A percentile compares a stretch with the other conserved stretches of the same genome.
Evolutionary conservation across 37 sponge, comb jelly and placozoan genomes (phyloP).

Genomic region (Oscarella lobularis): DNA sequence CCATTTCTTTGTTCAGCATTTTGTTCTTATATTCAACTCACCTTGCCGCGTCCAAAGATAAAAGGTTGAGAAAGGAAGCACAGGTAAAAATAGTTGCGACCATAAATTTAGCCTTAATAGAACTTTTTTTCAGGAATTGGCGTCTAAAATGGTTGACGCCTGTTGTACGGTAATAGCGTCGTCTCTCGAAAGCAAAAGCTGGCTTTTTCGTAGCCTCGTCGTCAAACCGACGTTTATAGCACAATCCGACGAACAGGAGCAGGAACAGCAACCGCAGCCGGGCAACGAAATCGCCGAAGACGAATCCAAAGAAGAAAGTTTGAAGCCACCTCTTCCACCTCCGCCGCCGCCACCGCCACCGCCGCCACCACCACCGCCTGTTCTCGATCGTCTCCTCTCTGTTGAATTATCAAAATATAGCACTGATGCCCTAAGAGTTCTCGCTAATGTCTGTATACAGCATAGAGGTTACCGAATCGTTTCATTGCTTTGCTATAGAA

Average conservation of each 20-base stretch:
- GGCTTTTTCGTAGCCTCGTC: background rate
- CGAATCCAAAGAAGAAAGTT: background rate
- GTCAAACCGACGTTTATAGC: background rate
- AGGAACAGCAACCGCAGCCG: background rate
- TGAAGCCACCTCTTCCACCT: background rate
- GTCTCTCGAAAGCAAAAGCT: background rate
- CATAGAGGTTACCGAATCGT: no score
- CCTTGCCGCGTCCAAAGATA: background rate
- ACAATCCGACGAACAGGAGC: background rate
- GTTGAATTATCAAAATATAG: no score
- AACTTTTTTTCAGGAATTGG: background rate
- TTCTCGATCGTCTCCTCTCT: no score
- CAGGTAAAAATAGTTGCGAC: background rate
- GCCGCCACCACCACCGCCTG: no score
- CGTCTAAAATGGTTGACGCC: background rate
- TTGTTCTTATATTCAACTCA: background rate
- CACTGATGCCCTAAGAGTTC: no score
- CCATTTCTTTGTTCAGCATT: no score
- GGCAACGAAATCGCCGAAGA: background rate
- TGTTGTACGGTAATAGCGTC: background rate
- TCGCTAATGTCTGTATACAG: no score
- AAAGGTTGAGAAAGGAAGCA: background rate
- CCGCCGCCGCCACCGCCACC: no score
- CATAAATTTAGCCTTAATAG: background rate
- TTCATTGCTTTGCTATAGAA: slow-evolving; percentile 10